These are phyloP conservation scores for Linhomoeus sp. DNA, from an alignment of 2,888 invertebrate species.

Conservation along the genomic window DNA sequence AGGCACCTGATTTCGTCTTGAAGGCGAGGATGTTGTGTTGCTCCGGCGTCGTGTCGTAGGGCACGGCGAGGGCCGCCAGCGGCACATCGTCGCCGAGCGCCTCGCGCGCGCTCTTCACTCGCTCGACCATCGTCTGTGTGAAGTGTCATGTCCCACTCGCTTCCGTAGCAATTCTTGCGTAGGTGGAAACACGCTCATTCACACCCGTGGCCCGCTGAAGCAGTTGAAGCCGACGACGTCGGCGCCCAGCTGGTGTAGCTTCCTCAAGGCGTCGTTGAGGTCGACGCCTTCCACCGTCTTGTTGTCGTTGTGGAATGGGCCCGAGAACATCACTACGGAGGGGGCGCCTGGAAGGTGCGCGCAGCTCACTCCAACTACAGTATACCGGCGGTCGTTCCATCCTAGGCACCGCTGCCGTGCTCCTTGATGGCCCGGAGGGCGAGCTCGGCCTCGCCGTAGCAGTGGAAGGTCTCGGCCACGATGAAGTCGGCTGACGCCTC, in stretches of 20 bases:
- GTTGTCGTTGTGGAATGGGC: no score
- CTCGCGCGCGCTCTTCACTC: no score
- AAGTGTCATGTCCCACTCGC: no score
- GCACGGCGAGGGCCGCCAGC: constrained; percentile 19
- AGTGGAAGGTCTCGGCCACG: constrained; percentile 24
- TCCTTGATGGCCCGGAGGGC: no score
- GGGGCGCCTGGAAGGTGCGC: no score
- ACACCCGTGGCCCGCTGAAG: constrained; percentile 16
- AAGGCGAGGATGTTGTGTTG: constrained; percentile 16
- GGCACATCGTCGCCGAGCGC: constrained; percentile 6
- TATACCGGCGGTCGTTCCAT: no score
- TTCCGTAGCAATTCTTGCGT: background rate
- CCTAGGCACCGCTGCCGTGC: no score
- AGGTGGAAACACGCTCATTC: background rate
- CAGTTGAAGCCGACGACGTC: constrained; percentile 27
- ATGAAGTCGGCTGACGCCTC: constrained; percentile 26
- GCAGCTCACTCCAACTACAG: no score
- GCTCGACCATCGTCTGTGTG: background rate
- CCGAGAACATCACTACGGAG: no score
- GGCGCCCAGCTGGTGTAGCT: constrained; percentile 21
- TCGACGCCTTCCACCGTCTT: background rate
- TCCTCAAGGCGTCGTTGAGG: background rate
- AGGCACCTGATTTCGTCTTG: no score
- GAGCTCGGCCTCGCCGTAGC: constrained; percentile 24
- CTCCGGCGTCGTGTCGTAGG: constrained; percentile 15